Percentiles rank a stretch among this genome's conserved stretches.
phyloP scores from a whole-genome alignment of 2,113 vertebrate species.

The Bos taurus region ARS-UCD2.0 NC_037334.1:77688001-77688500 shows the following conservation, averaged over 20 bases:
- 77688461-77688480: constrained; percentile 73
- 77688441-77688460: constrained; percentile 78
- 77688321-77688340: constrained; percentile 75
- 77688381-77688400: constrained; percentile 86
- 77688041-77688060: constrained; percentile 32
- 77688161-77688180: constrained; percentile 11
- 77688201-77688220: constrained; percentile 70
- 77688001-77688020: constrained; percentile 1
- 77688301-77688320: constrained; percentile 82
- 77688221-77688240: constrained; percentile 72
- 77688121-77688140: constrained; percentile 43
- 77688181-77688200: constrained; percentile 67
- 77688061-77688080: constrained; percentile 28
- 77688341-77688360: constrained; percentile 80
- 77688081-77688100: constrained; percentile 14
- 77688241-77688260: constrained; percentile 77
- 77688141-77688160: constrained; percentile 4
- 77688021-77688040: constrained; percentile 35
- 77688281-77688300: constrained; percentile 75
- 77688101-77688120: constrained; percentile 52
- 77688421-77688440: constrained; percentile 81
- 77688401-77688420: constrained; percentile 83
- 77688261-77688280: constrained; percentile 78
- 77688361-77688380: constrained; percentile 78
- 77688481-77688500: constrained; percentile 79